Conservation (phyloP, 2,797 vertebrate genomes). For the Avahi laniger region DNA sequence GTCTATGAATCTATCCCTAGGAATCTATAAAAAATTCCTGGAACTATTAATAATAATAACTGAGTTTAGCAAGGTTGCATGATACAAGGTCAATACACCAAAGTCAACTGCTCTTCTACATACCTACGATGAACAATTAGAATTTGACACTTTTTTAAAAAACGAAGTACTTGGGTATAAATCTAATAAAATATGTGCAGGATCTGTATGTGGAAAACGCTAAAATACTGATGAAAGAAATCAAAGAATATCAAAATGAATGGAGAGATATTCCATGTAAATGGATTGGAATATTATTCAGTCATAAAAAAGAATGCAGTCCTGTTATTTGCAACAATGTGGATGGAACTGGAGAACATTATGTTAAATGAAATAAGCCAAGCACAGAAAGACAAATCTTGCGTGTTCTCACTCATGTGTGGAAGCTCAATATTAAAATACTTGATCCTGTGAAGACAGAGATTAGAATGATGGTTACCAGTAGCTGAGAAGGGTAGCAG, state of each 20-base stretch:
- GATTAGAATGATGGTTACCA: no score
- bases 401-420: no score
- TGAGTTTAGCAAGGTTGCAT: neutral
- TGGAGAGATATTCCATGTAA: neutral
- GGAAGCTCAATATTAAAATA: no score
- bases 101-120: neutral
- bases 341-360: no score
- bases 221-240: constrained; percentile 15
- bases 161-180: neutral
- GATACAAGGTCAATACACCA: neutral
- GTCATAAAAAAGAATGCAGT: no score
- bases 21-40: neutral
- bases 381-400: no score
- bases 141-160: neutral
- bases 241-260: neutral
- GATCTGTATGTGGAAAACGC: neutral
- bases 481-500: no score
- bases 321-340: no score
- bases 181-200: neutral
- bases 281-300: neutral
- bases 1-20: neutral
- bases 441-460: no score
- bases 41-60: neutral
- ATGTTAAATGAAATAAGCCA: no score
- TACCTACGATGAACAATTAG: neutral